Evolutionary conservation across 2,113 vertebrate species (phyloP).

Genomic region (Elaphurus davidianus): DNA sequence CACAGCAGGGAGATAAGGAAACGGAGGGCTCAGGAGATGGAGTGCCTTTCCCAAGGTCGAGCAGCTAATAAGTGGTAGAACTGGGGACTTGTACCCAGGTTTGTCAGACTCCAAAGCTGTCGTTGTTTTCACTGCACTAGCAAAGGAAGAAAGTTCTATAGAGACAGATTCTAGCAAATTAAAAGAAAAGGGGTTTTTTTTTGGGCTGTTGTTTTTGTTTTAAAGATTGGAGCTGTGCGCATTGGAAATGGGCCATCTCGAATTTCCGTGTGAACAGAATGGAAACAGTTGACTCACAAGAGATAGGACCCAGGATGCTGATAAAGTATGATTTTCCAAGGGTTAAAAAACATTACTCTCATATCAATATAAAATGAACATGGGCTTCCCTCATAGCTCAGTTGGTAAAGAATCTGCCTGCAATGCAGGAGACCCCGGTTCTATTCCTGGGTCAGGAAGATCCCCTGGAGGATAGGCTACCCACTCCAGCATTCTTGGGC

Average conservation of each 20-base stretch:
- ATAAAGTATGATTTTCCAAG: slow-evolving; percentile 16
- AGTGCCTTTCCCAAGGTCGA: not conserved
- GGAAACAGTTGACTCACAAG: not conserved
- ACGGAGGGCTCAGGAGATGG: not conserved
- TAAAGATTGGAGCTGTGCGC: not conserved
- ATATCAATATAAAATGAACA: not conserved
- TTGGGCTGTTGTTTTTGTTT: not conserved
- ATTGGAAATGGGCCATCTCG: not conserved
- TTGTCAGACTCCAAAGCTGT: not conserved
- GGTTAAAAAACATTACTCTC: not conserved
- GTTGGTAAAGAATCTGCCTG: not conserved
- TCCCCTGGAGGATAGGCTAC: not conserved
- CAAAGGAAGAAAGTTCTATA: not conserved
- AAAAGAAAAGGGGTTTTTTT: not conserved
- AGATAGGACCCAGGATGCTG: not conserved
- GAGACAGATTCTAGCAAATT: not conserved
- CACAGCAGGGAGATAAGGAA: not conserved
- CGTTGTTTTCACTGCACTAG: not conserved
- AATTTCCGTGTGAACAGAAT: not conserved
- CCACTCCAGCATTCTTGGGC: not conserved
- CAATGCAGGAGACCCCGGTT: not conserved
- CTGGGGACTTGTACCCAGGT: not conserved
- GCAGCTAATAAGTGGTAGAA: not conserved
- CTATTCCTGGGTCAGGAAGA: not conserved
- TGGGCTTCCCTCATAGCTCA: not conserved